A percentile compares a stretch with the other conserved stretches of the same genome.
Evolutionary conservation across 2,113 vertebrate genomes (phyloP).

Genomic region (Crotalus tigris): DNA sequence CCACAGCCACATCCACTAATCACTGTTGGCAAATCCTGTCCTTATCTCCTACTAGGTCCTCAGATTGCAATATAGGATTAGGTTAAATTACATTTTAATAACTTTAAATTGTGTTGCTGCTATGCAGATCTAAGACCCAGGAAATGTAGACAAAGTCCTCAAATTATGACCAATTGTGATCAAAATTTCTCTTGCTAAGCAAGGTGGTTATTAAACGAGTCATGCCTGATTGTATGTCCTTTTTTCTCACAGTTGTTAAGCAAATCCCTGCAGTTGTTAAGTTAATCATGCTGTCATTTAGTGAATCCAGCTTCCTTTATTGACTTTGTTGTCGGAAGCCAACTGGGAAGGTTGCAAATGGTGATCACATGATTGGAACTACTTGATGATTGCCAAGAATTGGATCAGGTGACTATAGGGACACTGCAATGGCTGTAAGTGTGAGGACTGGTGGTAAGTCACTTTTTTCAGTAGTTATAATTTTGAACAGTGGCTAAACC

Average conservation of each 20-base stretch:
- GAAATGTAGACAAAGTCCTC: background rate
- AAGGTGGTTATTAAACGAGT: background rate
- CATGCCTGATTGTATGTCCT: background rate
- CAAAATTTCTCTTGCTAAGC: background rate
- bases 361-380: background rate
- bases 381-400: background rate
- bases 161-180: background rate
- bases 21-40: background rate
- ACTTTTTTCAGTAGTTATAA: background rate
- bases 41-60: background rate
- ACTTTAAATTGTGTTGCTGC: background rate
- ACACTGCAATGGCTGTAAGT: background rate
- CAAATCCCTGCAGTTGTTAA: too few relatives aligned
- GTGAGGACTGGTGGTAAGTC: background rate
- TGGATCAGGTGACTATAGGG: background rate
- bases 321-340: background rate
- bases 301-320: background rate
- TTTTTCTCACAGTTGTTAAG: too few relatives aligned
- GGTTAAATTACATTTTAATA: background rate
- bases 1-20: background rate
- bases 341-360: background rate
- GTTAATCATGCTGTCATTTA: background rate
- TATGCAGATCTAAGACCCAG: background rate
- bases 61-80: background rate
- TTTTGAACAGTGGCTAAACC: too few relatives aligned